These are phyloP conservation scores for Embidobia sp. DNA, from an alignment of 2,888 invertebrate species.

Conservation along the genomic window DNA sequence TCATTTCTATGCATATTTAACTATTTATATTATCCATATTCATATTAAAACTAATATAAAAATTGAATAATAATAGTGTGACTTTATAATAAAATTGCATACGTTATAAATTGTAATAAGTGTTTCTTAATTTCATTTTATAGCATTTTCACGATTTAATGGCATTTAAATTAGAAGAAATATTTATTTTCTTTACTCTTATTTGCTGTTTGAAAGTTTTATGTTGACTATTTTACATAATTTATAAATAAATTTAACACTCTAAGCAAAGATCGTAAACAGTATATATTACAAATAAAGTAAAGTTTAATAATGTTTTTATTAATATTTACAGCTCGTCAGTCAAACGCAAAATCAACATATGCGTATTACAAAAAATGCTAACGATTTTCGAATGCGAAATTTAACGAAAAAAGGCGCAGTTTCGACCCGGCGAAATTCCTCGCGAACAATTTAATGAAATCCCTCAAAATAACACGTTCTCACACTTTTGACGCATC, in stretches of 20 bases:
- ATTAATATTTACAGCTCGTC: not conserved
- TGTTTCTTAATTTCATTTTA: not conserved
- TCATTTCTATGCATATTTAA: too few relatives aligned
- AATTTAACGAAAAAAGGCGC: not conserved
- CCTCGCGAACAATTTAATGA: conserved; percentile 50
- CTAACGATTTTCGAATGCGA: conserved; percentile 2
- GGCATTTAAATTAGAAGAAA: not conserved
- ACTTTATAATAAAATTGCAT: too few relatives aligned
- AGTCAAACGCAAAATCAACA: not conserved
- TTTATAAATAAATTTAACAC: not conserved
- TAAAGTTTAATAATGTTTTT: not conserved
- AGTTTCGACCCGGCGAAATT: conserved; percentile 15
- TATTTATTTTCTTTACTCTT: not conserved
- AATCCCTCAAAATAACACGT: conserved; percentile 63
- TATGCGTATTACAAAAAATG: not conserved
- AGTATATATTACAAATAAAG: not conserved
- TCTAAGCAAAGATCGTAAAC: not conserved
- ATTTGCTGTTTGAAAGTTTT: not conserved
- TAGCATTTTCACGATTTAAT: not conserved
- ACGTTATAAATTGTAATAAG: not conserved
- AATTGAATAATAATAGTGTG: too few relatives aligned
- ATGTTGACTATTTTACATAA: not conserved
- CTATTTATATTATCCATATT: too few relatives aligned
- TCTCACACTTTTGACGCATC: conserved; percentile 57
- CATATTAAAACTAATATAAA: too few relatives aligned